These are phyloP conservation scores for Zophobas morio DNA, from an alignment of 1,140 invertebrate genomes.

Conservation along the genomic window DNA sequence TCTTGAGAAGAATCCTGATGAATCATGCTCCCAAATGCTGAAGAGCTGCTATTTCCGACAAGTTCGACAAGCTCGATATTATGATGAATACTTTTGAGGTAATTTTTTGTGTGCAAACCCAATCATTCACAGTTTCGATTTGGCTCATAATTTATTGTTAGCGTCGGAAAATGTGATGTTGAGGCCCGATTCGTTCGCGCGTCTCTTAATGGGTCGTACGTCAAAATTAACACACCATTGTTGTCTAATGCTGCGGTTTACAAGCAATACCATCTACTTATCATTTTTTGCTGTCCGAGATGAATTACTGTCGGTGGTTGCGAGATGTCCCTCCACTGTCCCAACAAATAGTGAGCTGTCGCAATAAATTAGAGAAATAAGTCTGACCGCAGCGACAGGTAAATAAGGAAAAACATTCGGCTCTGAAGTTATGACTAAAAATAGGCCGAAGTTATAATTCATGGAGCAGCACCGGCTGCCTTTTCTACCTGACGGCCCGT, in stretches of 20 bases:
- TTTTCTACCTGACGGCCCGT: slow-evolving; percentile 32
- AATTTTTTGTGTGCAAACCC: background rate
- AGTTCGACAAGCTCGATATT: background rate
- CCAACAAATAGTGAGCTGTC: slow-evolving; percentile 43
- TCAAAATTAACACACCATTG: slow-evolving; percentile 41
- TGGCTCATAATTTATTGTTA: slow-evolving; percentile 17
- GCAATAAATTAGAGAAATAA: slow-evolving; percentile 48
- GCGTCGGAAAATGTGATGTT: slow-evolving; percentile 22
- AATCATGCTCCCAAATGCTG: slow-evolving; percentile 6
- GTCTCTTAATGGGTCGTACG: slow-evolving; percentile 36
- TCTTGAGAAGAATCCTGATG: slow-evolving; percentile 14
- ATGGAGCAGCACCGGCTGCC: slow-evolving; percentile 20
- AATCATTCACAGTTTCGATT: slow-evolving; percentile 20
- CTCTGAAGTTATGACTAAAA: slow-evolving; percentile 8
- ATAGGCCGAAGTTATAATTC: slow-evolving; percentile 34
- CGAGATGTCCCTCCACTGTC: slow-evolving; percentile 22
- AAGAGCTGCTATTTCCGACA: slow-evolving; percentile 5
- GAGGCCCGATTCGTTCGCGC: slow-evolving; percentile 24
- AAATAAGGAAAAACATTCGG: slow-evolving; percentile 39
- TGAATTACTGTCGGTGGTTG: slow-evolving; percentile 21
- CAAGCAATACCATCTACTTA: slow-evolving; percentile 23
- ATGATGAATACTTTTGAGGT: too few species aligned
- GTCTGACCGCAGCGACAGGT: slow-evolving; percentile 44
- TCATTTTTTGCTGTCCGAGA: slow-evolving; percentile 22
- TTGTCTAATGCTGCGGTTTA: slow-evolving; percentile 41